A percentile compares a stretch with the other conserved stretches of the same genome.
Conservation (phyloP, 2,797 vertebrate genomes). For the Coreius guichenoti region DNA sequence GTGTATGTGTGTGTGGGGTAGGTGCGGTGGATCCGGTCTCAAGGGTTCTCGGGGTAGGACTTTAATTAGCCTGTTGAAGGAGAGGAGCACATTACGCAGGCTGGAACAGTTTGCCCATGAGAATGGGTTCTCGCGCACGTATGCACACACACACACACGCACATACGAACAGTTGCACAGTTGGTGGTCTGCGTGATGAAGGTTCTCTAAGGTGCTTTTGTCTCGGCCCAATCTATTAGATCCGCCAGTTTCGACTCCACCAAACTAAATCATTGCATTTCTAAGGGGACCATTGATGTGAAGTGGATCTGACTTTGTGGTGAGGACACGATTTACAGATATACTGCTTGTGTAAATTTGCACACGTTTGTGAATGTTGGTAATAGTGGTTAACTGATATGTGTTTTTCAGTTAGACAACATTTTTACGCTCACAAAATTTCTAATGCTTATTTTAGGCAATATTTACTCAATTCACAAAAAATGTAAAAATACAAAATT, state of each 20-base stretch:
- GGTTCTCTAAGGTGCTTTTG: constrained; percentile 18
- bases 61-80: constrained; percentile 69
- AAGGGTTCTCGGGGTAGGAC: constrained; percentile 55
- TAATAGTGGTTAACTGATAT: background rate
- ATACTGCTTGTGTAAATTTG: background rate
- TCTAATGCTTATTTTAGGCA: background rate
- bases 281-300: background rate
- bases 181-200: constrained; percentile 22
- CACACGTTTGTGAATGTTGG: background rate
- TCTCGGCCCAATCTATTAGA: background rate
- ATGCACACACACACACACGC: background rate
- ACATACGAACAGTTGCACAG: constrained; percentile 16
- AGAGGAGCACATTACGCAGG: constrained; percentile 65
- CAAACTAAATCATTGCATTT: background rate
- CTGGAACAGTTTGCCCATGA: constrained; percentile 64
- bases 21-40: constrained; percentile 55
- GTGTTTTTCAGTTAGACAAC: background rate
- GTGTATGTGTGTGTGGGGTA: constrained; percentile 46
- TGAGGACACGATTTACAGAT: background rate
- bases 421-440: background rate
- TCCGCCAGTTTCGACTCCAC: background rate
- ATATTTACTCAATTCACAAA: background rate
- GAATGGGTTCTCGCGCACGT: constrained; percentile 17
- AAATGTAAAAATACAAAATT: background rate
- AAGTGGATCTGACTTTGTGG: background rate